Evolutionary conservation across 2,888 invertebrate species (phyloP).

Genomic region (Andrena minutula): DNA sequence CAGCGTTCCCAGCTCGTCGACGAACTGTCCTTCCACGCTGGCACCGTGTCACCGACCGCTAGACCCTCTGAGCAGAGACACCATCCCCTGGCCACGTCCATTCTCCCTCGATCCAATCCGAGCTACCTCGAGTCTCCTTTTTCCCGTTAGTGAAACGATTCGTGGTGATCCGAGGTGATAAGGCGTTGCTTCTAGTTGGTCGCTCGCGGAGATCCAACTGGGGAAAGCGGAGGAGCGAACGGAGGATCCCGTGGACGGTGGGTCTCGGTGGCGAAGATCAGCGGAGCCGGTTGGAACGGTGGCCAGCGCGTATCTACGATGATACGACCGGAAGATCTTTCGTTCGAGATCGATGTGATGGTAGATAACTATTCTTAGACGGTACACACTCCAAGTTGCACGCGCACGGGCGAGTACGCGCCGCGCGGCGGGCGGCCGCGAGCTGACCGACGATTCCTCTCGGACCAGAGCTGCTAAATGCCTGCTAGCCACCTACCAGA

Average conservation of each 20-base stretch:
- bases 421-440: background rate
- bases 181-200: too few species aligned
- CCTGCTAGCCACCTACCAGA: background rate
- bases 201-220: too few species aligned
- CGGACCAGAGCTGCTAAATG: background rate
- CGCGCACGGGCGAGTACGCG: background rate
- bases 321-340: conserved; percentile 19
- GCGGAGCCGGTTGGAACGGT: background rate
- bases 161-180: too few species aligned
- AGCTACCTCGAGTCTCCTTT: background rate
- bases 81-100: conserved; percentile 32
- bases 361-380: conserved; percentile 42
- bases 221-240: too few species aligned
- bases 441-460: background rate
- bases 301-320: conserved; percentile 7
- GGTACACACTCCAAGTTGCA: conserved; percentile 1
- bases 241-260: too few species aligned
- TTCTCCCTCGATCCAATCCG: conserved; percentile 19
- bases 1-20: background rate
- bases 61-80: conserved; percentile 14
- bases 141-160: background rate
- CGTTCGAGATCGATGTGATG: conserved; percentile 21
- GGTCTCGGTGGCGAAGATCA: background rate
- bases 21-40: conserved; percentile 12
- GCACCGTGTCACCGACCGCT: conserved; percentile 20